A percentile compares a stretch with the other conserved stretches of the same genome.
phyloP scores from a whole-genome alignment of 2,113 vertebrate genomes.

The Cyrtonyx montezumae region DNA sequence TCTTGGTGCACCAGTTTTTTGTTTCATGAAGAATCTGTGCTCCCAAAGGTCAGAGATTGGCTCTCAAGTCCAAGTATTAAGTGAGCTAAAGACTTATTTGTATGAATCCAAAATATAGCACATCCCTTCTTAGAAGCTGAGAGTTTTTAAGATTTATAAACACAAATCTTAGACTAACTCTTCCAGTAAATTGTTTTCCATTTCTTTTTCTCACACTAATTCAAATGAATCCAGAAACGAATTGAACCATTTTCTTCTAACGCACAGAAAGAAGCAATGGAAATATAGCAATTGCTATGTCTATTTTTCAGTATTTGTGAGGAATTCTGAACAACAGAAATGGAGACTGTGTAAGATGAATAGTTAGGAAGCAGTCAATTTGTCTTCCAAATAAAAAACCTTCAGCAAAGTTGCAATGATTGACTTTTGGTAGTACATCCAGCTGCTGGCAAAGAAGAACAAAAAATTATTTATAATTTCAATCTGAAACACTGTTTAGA shows the following conservation, averaged over 20 bases:
- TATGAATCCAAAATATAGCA: background rate
- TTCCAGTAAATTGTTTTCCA: background rate
- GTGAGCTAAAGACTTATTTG: background rate
- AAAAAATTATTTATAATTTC: background rate
- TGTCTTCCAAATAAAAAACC: background rate
- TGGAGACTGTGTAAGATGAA: background rate
- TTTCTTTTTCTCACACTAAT: background rate
- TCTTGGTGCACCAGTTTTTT: background rate
- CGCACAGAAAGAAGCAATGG: background rate
- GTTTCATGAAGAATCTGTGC: background rate
- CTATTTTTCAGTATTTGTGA: background rate
- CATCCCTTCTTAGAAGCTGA: background rate
- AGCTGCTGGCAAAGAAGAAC: background rate
- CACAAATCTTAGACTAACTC: background rate
- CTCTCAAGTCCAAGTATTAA: background rate
- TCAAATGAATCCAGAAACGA: background rate
- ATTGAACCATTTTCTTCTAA: background rate
- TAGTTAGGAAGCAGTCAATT: background rate
- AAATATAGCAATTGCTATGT: background rate
- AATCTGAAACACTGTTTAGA: background rate
- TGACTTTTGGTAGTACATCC: background rate
- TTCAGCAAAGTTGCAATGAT: background rate
- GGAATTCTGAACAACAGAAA: background rate
- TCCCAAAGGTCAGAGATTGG: background rate
- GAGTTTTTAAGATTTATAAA: background rate